Evolutionary conservation across 1,140 invertebrate genomes (phyloP), one percentile per base, ranked within the genome.

Genomic region (Bombus waltoni): DNA sequence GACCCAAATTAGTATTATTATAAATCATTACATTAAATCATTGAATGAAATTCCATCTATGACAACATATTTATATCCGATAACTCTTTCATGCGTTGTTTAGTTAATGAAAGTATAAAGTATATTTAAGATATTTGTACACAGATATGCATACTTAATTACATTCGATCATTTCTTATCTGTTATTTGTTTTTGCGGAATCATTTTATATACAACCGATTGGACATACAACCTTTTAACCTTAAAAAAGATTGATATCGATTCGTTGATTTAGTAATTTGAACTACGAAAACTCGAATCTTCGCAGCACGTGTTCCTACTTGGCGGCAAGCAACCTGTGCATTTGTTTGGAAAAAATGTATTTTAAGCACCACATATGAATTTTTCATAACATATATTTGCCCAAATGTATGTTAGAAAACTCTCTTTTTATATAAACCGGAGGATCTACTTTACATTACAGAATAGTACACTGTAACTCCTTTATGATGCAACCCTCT

Each of bases 1-100:
- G 40, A 78, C 59, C 73, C 9, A 76, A 38, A 40, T 76, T 76
- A 40, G 28, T 59, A 25, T n/a, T 40, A 59, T 59, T 76, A 59
- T 57, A 25, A 75, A 57, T 75, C 73, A 75, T 38, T 57, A 57
- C 25, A 75, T 57, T 57, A n/a, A 35, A 38, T 8, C 13, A 25
- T 38, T 38, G 10, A 78, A 66, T 42, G 38, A 59, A 10, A 77
- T n/a, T 42, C 18, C 28, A 32, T 79, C 35, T 44, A 44, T 47
- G 15, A 66, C 9, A 44, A 59, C 47, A 25, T 38, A 66, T 35
- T 44, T 25, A 3, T 32, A 8, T 75, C 6, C 10, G 35, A 76
- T 76, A 38, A 57, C 3, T 28, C 5, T 76, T 57, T 73, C 71
- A 18, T 44, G 11, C 42, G 40, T 71, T 42, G 10, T 44, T n/a